These are phyloP conservation scores for Pocillopora grandis DNA, from an alignment of 92 coral and sea anemone species.

Conservation along the genomic window DNA sequence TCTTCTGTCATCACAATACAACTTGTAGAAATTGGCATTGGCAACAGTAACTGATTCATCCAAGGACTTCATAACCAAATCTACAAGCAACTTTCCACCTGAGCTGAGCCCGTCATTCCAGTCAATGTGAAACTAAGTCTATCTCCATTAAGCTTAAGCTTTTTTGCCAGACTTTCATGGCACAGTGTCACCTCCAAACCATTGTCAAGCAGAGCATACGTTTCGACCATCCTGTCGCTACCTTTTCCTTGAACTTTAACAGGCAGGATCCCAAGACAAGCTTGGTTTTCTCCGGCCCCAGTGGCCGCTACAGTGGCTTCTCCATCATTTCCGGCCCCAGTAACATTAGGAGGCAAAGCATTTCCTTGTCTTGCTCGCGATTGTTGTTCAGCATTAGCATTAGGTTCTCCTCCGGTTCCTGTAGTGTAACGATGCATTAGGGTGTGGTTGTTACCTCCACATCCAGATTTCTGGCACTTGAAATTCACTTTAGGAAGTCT, in stretches of 20 bases:
- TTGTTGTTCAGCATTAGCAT: too few species aligned
- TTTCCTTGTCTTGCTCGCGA: too few species aligned
- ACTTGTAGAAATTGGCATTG: slow-evolving; percentile 57
- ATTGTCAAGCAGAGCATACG: slow-evolving; percentile 67
- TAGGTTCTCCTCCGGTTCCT: too few species aligned
- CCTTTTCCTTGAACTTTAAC: slow-evolving; percentile 60
- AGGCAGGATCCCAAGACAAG: slow-evolving; percentile 71
- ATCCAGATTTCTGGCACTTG: background rate
- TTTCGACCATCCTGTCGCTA: slow-evolving; percentile 33
- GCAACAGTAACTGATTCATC: slow-evolving; percentile 48
- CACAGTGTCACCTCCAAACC: slow-evolving; percentile 73
- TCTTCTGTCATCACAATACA: slow-evolving; percentile 56
- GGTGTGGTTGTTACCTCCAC: background rate
- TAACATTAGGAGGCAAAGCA: background rate
- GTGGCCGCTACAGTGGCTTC: slow-evolving; percentile 36
- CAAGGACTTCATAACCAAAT: slow-evolving; percentile 57
- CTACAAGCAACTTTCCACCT: slow-evolving; percentile 53
- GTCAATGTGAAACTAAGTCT: slow-evolving; percentile 58
- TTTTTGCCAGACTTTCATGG: slow-evolving; percentile 48
- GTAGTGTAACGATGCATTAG: background rate
- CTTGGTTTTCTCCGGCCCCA: slow-evolving; percentile 64
- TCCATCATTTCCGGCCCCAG: background rate
- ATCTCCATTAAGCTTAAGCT: slow-evolving; percentile 35
- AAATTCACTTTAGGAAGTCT: background rate
- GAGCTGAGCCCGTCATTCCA: slow-evolving; percentile 62